phyloP scores from a whole-genome alignment of 1,140 invertebrate genomes.

The Ceratosolen fusciceps region DNA sequence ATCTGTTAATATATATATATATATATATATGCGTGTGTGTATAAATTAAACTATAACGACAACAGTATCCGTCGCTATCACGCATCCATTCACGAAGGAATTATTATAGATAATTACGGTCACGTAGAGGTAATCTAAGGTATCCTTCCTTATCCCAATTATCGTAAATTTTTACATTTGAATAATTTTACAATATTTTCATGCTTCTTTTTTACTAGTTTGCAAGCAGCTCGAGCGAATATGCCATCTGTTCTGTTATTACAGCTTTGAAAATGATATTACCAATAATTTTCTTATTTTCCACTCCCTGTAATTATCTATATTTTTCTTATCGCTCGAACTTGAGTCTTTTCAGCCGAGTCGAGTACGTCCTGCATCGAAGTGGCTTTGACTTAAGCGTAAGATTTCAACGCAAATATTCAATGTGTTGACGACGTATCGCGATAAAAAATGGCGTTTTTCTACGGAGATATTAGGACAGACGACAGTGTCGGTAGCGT shows the following conservation, averaged over 20 bases:
- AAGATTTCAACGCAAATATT: too few species aligned
- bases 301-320: neutral
- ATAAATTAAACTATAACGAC: too few species aligned
- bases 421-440: too few species aligned
- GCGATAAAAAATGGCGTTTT: too few species aligned
- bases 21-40: too few species aligned
- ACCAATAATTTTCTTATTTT: neutral
- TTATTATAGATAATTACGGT: neutral
- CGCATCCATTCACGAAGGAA: neutral
- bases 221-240: conserved; percentile 24
- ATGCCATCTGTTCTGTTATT: conserved; percentile 54
- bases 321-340: neutral
- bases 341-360: neutral
- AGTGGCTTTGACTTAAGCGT: neutral
- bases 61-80: neutral
- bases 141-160: too few species aligned
- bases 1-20: too few species aligned
- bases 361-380: neutral
- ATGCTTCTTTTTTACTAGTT: too few species aligned
- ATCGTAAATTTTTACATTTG: neutral
- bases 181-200: neutral
- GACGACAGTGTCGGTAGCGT: too few species aligned
- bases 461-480: too few species aligned
- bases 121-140: too few species aligned
- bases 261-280: conserved; percentile 45